These are phyloP conservation scores for Pammene aurita DNA, from an alignment of 2,888 invertebrate genomes.

Conservation along the genomic window DNA sequence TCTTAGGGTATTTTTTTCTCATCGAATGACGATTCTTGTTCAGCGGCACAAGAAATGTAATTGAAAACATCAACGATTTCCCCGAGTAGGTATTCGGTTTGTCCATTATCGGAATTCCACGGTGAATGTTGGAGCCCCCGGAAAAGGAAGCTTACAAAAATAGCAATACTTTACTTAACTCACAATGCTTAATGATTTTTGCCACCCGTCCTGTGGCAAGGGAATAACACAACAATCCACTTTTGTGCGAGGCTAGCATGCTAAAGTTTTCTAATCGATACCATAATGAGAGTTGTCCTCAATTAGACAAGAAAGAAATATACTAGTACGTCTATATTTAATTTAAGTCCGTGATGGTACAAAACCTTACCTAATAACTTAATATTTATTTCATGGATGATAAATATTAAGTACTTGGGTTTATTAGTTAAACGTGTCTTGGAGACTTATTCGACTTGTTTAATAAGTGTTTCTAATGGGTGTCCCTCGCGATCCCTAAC, in stretches of 20 bases:
- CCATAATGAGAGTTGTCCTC: not conserved
- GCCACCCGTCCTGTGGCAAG: constrained; percentile 8
- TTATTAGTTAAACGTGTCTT: no score
- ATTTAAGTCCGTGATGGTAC: no score
- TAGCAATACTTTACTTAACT: constrained; percentile 36
- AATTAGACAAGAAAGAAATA: not conserved
- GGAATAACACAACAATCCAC: constrained; percentile 27
- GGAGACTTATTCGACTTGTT: no score
- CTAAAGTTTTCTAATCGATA: constrained; percentile 7
- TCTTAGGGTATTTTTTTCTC: constrained; percentile 29
- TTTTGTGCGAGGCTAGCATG: constrained; percentile 7
- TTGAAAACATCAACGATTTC: constrained; percentile 55
- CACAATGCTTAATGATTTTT: constrained; percentile 28
- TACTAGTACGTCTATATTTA: not conserved
- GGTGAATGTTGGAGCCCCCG: constrained; percentile 30
- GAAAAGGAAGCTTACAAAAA: constrained; percentile 39
- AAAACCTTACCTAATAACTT: no score
- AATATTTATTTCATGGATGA: no score
- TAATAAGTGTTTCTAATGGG: no score
- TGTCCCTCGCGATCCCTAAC: no score
- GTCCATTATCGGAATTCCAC: constrained; percentile 41
- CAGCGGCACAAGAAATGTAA: constrained; percentile 47
- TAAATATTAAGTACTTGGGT: no score
- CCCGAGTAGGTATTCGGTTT: constrained; percentile 45
- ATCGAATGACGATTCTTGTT: constrained; percentile 37